Conservation (phyloP, 2,888 invertebrate genomes). For the Frankliniella intonsa region DNA sequence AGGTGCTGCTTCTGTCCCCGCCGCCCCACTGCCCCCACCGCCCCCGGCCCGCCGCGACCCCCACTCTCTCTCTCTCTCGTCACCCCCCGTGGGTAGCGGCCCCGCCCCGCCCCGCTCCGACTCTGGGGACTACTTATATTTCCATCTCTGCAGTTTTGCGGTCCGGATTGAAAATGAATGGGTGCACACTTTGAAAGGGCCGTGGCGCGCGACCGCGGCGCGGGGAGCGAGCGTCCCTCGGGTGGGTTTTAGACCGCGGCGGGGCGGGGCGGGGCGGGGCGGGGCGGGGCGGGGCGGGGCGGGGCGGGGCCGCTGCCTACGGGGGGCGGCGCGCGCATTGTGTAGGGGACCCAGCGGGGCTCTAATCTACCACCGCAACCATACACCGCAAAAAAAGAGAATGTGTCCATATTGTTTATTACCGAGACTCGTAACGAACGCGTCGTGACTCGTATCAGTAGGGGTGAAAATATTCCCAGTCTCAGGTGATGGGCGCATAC, state of each 20-base stretch:
- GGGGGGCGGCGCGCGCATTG: no score
- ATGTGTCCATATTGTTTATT: no score
- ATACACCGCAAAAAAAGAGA: no score
- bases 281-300: background rate
- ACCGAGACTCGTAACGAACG: no score
- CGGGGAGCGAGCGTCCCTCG: background rate
- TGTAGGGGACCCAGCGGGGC: no score
- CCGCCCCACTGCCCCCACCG: background rate
- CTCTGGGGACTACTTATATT: slow-evolving; percentile 7
- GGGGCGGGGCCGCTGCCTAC: no score
- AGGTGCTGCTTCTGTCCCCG: no score
- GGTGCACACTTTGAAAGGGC: background rate
- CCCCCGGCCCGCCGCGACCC: background rate
- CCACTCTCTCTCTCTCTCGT: background rate
- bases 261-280: background rate
- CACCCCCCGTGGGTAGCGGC: background rate
- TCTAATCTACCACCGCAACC: no score
- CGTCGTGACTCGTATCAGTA: no score
- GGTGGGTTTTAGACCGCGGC: background rate
- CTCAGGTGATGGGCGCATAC: no score
- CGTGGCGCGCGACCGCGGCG: background rate
- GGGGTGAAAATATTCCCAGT: no score
- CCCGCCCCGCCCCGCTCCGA: background rate
- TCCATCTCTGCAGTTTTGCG: background rate
- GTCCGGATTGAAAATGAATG: slow-evolving; percentile 17